Conservation (phyloP, 2,113 vertebrate species). For the Cyprinodon brontotheroides region DNA sequence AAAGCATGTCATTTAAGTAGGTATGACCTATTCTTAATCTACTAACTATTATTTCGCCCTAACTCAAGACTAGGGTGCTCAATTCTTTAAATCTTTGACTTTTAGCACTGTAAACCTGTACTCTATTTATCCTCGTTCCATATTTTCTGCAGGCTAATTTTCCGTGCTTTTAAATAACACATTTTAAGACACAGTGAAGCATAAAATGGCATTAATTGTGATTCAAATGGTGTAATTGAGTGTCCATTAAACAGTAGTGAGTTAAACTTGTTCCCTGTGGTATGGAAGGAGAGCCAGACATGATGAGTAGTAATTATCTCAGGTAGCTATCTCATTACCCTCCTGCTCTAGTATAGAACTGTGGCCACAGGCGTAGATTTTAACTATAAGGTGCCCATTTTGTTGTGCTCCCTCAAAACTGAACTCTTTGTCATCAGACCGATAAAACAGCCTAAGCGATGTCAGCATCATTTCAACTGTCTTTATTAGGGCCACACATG, state of each 20-base stretch:
- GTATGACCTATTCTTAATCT: too few species aligned
- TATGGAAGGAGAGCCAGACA: slow-evolving; percentile 53
- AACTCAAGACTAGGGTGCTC: not conserved
- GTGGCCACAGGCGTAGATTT: slow-evolving; percentile 32
- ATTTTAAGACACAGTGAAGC: slow-evolving; percentile 43
- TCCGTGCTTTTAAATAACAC: not conserved
- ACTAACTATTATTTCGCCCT: too few species aligned
- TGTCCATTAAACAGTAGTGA: slow-evolving; percentile 65
- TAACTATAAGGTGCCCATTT: slow-evolving; percentile 28
- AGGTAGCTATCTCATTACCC: slow-evolving; percentile 75
- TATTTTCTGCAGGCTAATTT: not conserved
- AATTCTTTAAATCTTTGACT: not conserved
- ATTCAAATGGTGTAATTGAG: slow-evolving; percentile 64
- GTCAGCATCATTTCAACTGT: slow-evolving; percentile 7
- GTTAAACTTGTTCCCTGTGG: slow-evolving; percentile 66
- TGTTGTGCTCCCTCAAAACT: slow-evolving; percentile 25
- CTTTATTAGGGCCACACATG: too few species aligned
- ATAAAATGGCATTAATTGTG: slow-evolving; percentile 54
- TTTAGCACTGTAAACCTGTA: not conserved
- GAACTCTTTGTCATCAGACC: slow-evolving; percentile 35
- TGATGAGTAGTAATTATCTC: slow-evolving; percentile 74
- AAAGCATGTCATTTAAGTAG: too few species aligned
- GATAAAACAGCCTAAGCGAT: slow-evolving; percentile 30
- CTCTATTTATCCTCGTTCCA: not conserved
- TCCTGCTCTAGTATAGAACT: slow-evolving; percentile 60